phyloP scores from a whole-genome alignment of 2,888 invertebrate species.

The Doris montereyensis region DNA sequence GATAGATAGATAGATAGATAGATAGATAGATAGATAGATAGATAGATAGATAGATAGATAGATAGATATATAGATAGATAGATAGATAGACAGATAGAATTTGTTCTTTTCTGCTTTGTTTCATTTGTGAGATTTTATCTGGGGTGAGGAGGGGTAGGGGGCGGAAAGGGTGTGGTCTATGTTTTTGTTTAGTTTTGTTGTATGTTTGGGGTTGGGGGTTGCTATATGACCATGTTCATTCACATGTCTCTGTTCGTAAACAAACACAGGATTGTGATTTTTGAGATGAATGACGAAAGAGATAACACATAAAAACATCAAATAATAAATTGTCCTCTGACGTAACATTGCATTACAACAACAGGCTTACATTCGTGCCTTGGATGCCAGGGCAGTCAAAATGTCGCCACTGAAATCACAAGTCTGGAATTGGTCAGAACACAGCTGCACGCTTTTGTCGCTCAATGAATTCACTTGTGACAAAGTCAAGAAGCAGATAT shows the following conservation, averaged over 20 bases:
- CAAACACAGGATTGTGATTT: no score
- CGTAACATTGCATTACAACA: no score
- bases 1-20: conserved; percentile 3
- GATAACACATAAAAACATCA: no score
- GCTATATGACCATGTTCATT: no score
- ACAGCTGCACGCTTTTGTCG: not conserved
- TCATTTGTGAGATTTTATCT: not conserved
- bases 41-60: not conserved
- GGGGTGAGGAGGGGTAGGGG: no score
- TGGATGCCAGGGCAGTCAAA: not conserved
- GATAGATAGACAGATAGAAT: not conserved
- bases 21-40: not conserved
- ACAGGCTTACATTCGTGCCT: no score
- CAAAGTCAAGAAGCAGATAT: not conserved
- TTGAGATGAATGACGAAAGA: no score
- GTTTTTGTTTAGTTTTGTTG: no score
- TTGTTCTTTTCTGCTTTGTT: not conserved
- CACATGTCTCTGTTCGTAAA: no score
- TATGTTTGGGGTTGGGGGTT: no score
- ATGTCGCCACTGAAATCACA: not conserved
- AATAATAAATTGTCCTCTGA: no score
- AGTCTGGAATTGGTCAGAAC: not conserved
- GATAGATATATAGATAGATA: not conserved
- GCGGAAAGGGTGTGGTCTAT: no score
- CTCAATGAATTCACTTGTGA: not conserved